Conservation (phyloP, 2,797 vertebrate genomes). For the Falco concolor region DNA sequence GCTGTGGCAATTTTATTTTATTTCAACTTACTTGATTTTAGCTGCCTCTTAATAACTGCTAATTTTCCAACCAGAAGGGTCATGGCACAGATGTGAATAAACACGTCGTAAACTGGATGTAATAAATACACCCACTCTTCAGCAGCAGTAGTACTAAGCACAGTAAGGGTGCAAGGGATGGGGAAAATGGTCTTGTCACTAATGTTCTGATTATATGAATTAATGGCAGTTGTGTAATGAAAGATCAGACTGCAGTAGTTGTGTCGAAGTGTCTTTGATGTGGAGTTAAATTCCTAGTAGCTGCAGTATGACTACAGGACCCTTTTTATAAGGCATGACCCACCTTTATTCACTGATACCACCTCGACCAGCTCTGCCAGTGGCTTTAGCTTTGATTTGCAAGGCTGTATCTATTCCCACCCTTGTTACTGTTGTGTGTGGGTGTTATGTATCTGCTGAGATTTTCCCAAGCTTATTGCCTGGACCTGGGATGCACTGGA, state of each 20-base stretch:
- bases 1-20: background rate
- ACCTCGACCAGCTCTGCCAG: background rate
- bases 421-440: background rate
- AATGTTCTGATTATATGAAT: background rate
- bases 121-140: background rate
- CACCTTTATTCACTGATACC: background rate
- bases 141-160: background rate
- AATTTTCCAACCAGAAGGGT: background rate
- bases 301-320: background rate
- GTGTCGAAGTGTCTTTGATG: background rate
- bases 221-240: background rate
- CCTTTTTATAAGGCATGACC: background rate
- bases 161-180: background rate
- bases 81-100: background rate
- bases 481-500: background rate
- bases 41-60: background rate
- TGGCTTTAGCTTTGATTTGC: background rate
- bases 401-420: background rate
- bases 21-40: background rate
- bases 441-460: background rate
- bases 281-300: background rate
- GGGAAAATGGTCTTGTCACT: background rate
- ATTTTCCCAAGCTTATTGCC: background rate
- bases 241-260: background rate
- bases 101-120: background rate